phyloP scores from a whole-genome alignment of 2,113 vertebrate species.

The Ardeotis arabs region DNA sequence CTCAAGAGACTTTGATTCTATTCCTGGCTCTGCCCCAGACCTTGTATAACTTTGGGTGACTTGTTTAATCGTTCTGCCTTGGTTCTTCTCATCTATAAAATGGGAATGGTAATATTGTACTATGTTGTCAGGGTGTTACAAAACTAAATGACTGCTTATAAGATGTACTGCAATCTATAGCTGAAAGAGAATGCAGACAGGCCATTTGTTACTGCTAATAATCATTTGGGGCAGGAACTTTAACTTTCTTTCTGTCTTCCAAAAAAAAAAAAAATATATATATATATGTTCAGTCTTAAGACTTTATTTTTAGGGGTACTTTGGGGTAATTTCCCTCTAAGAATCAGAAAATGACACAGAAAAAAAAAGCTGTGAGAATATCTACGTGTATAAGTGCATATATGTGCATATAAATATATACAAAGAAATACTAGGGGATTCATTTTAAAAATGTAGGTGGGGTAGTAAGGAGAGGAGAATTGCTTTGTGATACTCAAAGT shows the following conservation, averaged over 20 bases:
- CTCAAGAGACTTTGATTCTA: conserved; percentile 63
- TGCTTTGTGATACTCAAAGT: background rate
- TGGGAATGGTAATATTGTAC: conserved; percentile 42
- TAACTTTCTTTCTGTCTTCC: background rate
- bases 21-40: conserved; percentile 63
- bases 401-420: background rate
- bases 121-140: conserved; percentile 22
- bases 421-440: background rate
- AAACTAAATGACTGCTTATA: conserved; percentile 47
- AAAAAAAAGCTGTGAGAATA: background rate
- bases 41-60: conserved; percentile 71
- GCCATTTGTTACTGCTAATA: conserved; percentile 19
- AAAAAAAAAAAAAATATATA: background rate
- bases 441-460: background rate
- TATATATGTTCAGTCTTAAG: background rate
- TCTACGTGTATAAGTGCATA: background rate
- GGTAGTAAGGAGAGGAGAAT: background rate
- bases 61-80: conserved; percentile 65
- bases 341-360: background rate
- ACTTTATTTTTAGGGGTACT: background rate
- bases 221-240: conserved; percentile 8
- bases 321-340: background rate
- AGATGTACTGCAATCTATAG: background rate
- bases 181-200: background rate
- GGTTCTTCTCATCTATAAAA: conserved; percentile 63